Evolutionary conservation across 1,140 invertebrate species (phyloP), one percentile per base, ranked within the genome.

Genomic region (Teleopsis dalmanni): DNA sequence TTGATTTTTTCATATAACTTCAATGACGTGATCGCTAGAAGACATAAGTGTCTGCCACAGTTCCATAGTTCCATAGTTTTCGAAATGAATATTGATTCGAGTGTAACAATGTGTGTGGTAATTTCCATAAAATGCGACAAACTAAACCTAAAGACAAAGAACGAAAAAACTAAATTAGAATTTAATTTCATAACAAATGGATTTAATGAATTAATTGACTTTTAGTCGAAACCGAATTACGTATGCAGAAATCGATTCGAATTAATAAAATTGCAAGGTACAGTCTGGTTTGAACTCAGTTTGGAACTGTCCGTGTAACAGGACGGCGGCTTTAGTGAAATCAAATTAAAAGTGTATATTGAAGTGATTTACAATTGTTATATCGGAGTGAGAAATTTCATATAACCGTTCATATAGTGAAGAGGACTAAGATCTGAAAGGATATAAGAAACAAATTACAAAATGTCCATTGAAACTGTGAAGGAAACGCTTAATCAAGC

Each of bases 381-480:
- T 46, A 46, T 46, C 44, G 44, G 21, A 25, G 25, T 46, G 35
- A 46, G 41, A 29, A 35, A 46, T 46, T 46, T 31, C 44, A 46
- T 36, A 46, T 46, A 46, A 36, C 44, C 3, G 8, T 21, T 46
- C 22, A n/a, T n/a, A n/a, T n/a, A n/a, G n/a, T n/a, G n/a, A n/a
- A n/a, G n/a, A 9, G 44, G 41, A 31, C 31, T 29, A 18, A 43
- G 31, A 31, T 22, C 14, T 19, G n/a, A 25, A 45, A 45, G 43
- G 43, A 34, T 42, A 42, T 18, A 23, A 23, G 40, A 10, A 42
- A 31, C 22, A 23, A 35, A 48, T 19, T 0, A 18, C 31, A 55
- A 49, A 21, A 57, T 69, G 65, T 57, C 65, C 34, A 58, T 57
- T 48, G 63, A 66, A 47, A 62, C 58, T 48, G 56, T 67, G 43